These are phyloP conservation scores for Mythimna ferrago DNA, from an alignment of 2,888 invertebrate genomes.

Conservation along the genomic window DNA sequence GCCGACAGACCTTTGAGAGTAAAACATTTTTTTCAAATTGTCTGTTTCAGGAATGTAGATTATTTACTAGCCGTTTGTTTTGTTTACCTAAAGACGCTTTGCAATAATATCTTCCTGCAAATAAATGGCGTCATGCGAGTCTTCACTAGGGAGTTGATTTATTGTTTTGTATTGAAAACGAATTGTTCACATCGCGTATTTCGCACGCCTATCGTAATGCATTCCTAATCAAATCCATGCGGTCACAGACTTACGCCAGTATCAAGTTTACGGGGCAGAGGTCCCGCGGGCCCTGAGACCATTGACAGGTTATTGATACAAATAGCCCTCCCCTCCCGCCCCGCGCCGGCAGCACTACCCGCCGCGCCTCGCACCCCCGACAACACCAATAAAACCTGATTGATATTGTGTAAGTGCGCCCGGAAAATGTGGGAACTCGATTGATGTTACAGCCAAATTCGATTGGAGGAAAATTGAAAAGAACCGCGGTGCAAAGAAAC, in stretches of 20 bases:
- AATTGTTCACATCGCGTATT: conserved; percentile 58
- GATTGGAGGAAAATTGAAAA: conserved; percentile 90
- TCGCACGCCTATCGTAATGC: conserved; percentile 83
- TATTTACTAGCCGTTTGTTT: conserved; percentile 38
- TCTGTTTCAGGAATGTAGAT: conserved; percentile 42
- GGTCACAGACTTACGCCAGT: conserved; percentile 80
- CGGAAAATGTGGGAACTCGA: conserved; percentile 91
- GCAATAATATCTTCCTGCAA: conserved; percentile 7
- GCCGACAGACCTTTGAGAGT: conserved; percentile 55
- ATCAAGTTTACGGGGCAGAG: conserved; percentile 82
- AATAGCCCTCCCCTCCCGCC: conserved; percentile 84
- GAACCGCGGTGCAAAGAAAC: conserved; percentile 73
- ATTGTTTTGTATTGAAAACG: conserved; percentile 29
- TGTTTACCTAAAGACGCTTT: conserved; percentile 22
- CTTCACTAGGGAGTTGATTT: conserved; percentile 14
- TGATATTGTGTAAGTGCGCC: conserved; percentile 91
- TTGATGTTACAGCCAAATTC: conserved; percentile 90
- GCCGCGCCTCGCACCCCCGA: conserved; percentile 78
- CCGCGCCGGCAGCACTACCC: conserved; percentile 68
- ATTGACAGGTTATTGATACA: conserved; percentile 92
- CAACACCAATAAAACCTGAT: conserved; percentile 91
- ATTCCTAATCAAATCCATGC: conserved; percentile 88
- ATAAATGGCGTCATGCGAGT: neutral
- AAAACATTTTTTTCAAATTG: conserved; percentile 55
- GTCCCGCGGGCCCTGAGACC: conserved; percentile 85